These are phyloP conservation scores for Anniella stebbinsi DNA, from an alignment of 2,797 vertebrate species.

Conservation along the genomic window DNA sequence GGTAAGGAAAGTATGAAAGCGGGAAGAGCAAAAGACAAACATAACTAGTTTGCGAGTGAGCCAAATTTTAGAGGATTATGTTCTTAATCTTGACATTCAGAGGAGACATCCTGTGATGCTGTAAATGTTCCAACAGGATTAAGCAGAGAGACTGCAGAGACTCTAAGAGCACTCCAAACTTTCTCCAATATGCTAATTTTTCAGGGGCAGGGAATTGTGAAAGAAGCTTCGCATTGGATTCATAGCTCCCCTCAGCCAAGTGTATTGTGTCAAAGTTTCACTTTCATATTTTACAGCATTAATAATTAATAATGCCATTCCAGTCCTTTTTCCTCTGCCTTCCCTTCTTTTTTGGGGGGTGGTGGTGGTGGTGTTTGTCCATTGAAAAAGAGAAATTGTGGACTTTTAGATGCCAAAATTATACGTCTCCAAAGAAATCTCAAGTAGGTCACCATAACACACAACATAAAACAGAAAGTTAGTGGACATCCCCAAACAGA, in stretches of 20 bases:
- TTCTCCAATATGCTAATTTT: conserved; percentile 63
- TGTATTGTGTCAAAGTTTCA: conserved; percentile 28
- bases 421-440: not conserved
- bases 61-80: conserved; percentile 67
- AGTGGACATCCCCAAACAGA: conserved; percentile 32
- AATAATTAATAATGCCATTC: conserved; percentile 40
- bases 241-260: conserved; percentile 34
- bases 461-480: conserved; percentile 2
- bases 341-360: not conserved
- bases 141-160: conserved; percentile 48
- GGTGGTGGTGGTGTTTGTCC: not conserved
- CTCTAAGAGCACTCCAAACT: conserved; percentile 51
- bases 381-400: not conserved
- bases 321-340: not conserved
- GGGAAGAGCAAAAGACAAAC: conserved; percentile 8
- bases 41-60: conserved; percentile 47
- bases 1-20: conserved; percentile 8
- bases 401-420: conserved; percentile 19
- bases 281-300: conserved; percentile 15
- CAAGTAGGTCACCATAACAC: not conserved
- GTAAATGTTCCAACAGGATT: conserved; percentile 67
- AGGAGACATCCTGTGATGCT: conserved; percentile 48
- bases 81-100: conserved; percentile 73
- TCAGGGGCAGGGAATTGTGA: conserved; percentile 28
- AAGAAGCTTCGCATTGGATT: conserved; percentile 7